phyloP scores from a whole-genome alignment of 2,888 invertebrate genomes.

The Gymnoscelis rufifasciata region DNA sequence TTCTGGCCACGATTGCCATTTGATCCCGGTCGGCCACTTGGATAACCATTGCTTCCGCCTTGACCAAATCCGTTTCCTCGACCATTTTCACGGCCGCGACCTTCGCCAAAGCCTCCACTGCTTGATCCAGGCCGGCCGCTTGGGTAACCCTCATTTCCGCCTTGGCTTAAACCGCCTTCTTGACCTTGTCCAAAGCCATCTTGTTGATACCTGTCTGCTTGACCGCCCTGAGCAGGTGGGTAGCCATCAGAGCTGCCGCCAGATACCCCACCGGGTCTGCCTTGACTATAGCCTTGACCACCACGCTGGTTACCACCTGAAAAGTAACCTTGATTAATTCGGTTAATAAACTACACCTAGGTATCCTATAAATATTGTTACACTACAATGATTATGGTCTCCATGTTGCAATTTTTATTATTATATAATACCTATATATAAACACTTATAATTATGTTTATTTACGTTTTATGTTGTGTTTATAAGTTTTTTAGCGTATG shows the following conservation, averaged over 20 bases:
- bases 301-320: constrained; percentile 34
- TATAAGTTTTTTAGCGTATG: too few relatives aligned
- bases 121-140: constrained; percentile 30
- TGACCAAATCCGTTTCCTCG: constrained; percentile 16
- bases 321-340: too few relatives aligned
- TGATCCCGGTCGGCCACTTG: constrained; percentile 18
- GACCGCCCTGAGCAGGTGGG: constrained; percentile 32
- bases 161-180: constrained; percentile 30
- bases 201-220: constrained; percentile 35
- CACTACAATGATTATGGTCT: too few relatives aligned
- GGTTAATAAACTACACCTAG: too few relatives aligned
- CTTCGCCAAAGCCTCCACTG: too few relatives aligned
- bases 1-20: constrained; percentile 4
- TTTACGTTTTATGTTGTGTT: too few relatives aligned
- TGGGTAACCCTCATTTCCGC: constrained; percentile 22
- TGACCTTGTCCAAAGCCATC: constrained; percentile 28
- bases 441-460: too few relatives aligned
- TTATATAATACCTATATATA: too few relatives aligned
- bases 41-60: constrained; percentile 13
- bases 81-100: constrained; percentile 34
- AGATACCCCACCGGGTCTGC: constrained; percentile 31
- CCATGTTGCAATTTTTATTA: too few relatives aligned
- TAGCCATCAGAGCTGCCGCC: constrained; percentile 36
- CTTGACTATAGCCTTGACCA: constrained; percentile 44
- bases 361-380: too few relatives aligned